Conservation (phyloP, 53 echinoderm and acorn worm genomes). For the Echinarachnius parma region DNA sequence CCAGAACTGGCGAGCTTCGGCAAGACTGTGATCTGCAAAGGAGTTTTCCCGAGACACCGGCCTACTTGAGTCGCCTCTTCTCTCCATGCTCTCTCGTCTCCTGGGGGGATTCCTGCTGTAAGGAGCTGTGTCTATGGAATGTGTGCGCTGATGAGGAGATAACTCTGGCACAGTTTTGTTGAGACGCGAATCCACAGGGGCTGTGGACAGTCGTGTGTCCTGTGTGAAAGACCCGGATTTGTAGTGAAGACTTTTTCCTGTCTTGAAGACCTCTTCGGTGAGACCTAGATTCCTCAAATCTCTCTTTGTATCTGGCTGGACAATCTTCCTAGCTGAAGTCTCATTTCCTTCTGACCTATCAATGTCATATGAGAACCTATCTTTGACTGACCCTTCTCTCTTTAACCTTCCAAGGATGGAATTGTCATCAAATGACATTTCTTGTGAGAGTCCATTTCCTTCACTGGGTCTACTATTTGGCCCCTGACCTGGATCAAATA, state of each 20-base stretch:
- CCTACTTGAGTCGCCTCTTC: not conserved
- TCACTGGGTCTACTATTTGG: not conserved
- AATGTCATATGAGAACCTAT: slow-evolving; percentile 3
- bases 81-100: slow-evolving; percentile 24
- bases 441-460: not conserved
- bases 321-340: slow-evolving; percentile 20
- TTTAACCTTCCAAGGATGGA: slow-evolving; percentile 24
- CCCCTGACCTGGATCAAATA: slow-evolving; percentile 5
- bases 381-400: slow-evolving; percentile 33
- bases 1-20: slow-evolving; percentile 9
- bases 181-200: slow-evolving; percentile 12
- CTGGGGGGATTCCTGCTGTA: slow-evolving; percentile 2
- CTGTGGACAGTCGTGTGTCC: not conserved
- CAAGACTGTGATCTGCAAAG: slow-evolving; percentile 6
- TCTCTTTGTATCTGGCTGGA: slow-evolving; percentile 26
- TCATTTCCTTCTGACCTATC: slow-evolving; percentile 29
- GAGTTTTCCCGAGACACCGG: slow-evolving; percentile 26
- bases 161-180: slow-evolving; percentile 6
- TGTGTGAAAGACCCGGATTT: slow-evolving; percentile 32
- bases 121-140: slow-evolving; percentile 17
- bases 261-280: slow-evolving; percentile 7
- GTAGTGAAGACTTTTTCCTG: slow-evolving; percentile 6
- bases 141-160: slow-evolving; percentile 34
- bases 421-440: not conserved
- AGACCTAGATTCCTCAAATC: slow-evolving; percentile 18